Percentiles rank a stretch among this genome's conserved stretches.
Evolutionary conservation across 2,797 vertebrate species (phyloP).

Genomic region (Dermochelys coriacea): DNA sequence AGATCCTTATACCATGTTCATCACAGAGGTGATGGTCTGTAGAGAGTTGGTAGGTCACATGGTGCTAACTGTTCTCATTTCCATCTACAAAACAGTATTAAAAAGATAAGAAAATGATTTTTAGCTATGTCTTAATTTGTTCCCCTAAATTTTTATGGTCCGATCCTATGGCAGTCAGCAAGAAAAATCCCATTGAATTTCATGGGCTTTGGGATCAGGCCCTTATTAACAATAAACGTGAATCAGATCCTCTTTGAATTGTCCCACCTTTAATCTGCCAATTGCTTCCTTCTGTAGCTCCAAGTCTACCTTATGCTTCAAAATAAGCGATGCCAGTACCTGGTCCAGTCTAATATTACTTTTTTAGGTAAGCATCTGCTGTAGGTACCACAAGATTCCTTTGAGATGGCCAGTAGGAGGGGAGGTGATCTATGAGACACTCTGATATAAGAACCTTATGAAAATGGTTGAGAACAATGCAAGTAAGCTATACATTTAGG

Average conservation of each 20-base stretch:
- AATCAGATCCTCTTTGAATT: neutral
- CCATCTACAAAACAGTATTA: neutral
- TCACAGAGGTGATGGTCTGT: neutral
- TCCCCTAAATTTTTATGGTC: neutral
- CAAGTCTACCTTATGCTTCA: neutral
- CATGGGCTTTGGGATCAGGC: neutral
- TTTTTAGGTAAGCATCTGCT: neutral
- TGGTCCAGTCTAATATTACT: neutral
- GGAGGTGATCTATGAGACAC: neutral
- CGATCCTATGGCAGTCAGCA: fast-evolving
- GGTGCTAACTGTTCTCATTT: neutral
- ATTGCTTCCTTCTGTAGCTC: neutral
- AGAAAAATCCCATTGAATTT: neutral
- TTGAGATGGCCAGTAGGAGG: neutral
- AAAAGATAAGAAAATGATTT: neutral
- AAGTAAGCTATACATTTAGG: neutral
- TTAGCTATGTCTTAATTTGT: neutral
- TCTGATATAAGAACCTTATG: neutral
- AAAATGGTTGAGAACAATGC: neutral
- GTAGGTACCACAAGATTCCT: neutral
- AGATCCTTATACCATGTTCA: neutral
- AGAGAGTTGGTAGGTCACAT: neutral
- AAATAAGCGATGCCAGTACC: neutral
- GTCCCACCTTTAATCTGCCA: fast-evolving
- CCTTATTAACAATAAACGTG: neutral